Conservation (phyloP, 2,113 vertebrate species). For the Leptocoma aspasia region DNA sequence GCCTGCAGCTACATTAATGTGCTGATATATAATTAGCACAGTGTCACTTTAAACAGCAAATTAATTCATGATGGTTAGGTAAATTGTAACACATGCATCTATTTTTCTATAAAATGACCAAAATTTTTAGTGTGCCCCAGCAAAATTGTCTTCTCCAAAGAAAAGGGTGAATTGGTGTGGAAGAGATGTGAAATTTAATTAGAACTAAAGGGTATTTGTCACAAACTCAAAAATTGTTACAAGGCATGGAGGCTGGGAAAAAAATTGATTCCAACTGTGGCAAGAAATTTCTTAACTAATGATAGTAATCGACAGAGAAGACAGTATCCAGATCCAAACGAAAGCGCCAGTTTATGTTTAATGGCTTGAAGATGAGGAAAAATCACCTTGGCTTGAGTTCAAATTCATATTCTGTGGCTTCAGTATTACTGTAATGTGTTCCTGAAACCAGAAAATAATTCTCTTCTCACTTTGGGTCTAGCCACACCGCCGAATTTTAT, state of each 20-base stretch:
- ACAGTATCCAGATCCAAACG: not conserved
- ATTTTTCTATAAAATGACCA: not conserved
- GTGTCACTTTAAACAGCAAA: slow-evolving; percentile 43
- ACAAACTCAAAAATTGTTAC: not conserved
- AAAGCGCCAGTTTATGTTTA: not conserved
- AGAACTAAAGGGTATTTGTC: not conserved
- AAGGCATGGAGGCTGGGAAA: not conserved
- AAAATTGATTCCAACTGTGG: not conserved
- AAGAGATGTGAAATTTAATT: slow-evolving; percentile 41
- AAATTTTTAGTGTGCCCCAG: not conserved
- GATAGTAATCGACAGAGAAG: not conserved
- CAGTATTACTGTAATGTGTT: not conserved
- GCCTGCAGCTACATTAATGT: slow-evolving; percentile 13
- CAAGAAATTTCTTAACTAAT: not conserved
- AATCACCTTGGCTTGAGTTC: not conserved
- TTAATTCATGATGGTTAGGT: slow-evolving; percentile 5
- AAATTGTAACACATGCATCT: not conserved
- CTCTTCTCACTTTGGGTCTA: not conserved
- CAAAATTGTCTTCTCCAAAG: not conserved
- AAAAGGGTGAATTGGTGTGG: not conserved
- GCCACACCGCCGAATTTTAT: not conserved
- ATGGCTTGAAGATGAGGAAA: not conserved
- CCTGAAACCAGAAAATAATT: not conserved
- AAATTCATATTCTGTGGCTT: not conserved
- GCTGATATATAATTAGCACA: slow-evolving; percentile 26